Evolutionary conservation across 2,113 vertebrate species (phyloP).

Genomic region (Myrmecophaga tridactyla): DNA sequence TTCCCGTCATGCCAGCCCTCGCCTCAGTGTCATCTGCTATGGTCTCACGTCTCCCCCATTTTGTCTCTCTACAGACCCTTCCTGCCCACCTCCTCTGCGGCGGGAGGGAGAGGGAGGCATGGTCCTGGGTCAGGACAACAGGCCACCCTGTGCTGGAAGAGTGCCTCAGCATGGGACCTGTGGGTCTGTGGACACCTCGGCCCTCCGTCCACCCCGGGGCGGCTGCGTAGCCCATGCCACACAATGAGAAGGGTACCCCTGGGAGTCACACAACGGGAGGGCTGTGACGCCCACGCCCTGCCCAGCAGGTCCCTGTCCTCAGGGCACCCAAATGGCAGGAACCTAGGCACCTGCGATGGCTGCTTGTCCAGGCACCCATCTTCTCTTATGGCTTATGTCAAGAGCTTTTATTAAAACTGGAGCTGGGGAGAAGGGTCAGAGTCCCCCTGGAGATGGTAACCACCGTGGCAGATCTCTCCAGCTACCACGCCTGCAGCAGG

Average conservation of each 20-base stretch:
- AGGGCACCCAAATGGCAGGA: neutral
- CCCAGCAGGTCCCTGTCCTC: neutral
- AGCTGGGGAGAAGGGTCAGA: neutral
- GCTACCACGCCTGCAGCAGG: neutral
- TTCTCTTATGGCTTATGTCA: neutral
- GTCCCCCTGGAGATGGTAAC: neutral
- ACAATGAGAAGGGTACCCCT: neutral
- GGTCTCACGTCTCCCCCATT: neutral
- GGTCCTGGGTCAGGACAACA: neutral
- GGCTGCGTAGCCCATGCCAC: too few species aligned
- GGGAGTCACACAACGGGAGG: neutral
- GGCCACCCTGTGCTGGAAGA: neutral
- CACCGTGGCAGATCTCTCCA: neutral
- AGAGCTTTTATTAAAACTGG: neutral
- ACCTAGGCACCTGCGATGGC: neutral
- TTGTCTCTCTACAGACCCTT: neutral
- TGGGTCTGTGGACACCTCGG: neutral
- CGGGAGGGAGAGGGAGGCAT: accelerated
- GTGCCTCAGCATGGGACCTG: neutral
- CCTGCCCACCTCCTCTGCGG: neutral
- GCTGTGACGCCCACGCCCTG: neutral
- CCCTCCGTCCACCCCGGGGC: accelerated
- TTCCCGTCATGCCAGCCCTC: neutral
- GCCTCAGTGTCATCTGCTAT: neutral
- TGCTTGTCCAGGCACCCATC: neutral